Evolutionary conservation across 2,888 invertebrate species (phyloP), one percentile per base, ranked within the genome.

Genomic region (Amiota communis): DNA sequence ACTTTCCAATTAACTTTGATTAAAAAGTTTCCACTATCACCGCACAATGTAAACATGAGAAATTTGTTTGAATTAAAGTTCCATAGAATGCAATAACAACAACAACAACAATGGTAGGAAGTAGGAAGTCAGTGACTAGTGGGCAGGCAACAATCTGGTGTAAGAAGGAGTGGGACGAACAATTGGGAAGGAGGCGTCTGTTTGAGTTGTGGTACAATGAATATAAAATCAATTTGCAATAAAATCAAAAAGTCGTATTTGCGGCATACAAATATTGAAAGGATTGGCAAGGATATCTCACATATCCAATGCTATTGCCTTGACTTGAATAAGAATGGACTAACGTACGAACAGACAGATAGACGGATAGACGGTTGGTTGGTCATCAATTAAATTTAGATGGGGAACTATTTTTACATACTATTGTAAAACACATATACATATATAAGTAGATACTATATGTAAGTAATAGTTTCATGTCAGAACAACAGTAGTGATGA

Each of bases 1-100:
- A 86, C 85, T 83, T 85, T 85, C 84, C 83, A 83, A 83, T 83
- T 83, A 83, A 83, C 85, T 83, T 85, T 85, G 83, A 83, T 83
- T 83, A 83, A 83, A 83, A 83, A 83, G 85, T 83, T 83, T 84
- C 82, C 76, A 70, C 57, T 70, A 70, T 70, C 70, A 57, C 57
- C 70, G 47, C 78, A 83, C 82, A 83, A 83, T 85, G 82, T 85
- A 82, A 82, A 82, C 85, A 82, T 85, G 85, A 84, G 80, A 82
- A 82, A 82, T 82, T 82, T 82, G 82, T 85, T 82, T 82, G 85
- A 85, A 84, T 85, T 81, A 74, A 80, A 79, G 76, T 78, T 68
- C 73, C 51, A 36, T 36, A 36, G 36, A 36, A 36, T 49, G 65
- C 67, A 67, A 20, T 51, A 51, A 59, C 15, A n/a, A 20, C 51